A percentile compares a stretch with the other conserved stretches of the same genome.
Conservation (phyloP, 2,797 vertebrate species). For the Poecilia wingei region DNA sequence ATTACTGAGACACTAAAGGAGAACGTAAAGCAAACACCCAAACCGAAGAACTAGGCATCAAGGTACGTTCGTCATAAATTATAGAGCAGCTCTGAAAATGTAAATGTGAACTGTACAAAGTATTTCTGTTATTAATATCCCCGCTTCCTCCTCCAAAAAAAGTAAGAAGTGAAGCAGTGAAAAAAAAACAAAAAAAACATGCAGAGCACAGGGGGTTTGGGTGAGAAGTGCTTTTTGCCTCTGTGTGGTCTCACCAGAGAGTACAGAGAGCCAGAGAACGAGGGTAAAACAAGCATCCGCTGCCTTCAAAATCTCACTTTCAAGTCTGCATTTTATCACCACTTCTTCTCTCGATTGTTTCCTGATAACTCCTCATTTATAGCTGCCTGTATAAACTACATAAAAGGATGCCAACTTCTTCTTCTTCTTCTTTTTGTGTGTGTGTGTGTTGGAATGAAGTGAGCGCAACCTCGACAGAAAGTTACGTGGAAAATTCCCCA, state of each 20-base stretch:
- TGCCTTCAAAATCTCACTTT: constrained; percentile 49
- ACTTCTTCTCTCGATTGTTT: constrained; percentile 19
- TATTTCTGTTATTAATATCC: constrained; percentile 49
- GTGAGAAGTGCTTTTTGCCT: constrained; percentile 36
- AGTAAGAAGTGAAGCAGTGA: constrained; percentile 38
- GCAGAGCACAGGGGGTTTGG: constrained; percentile 36
- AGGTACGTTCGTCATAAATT: constrained; percentile 65
- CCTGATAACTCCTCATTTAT: constrained; percentile 54
- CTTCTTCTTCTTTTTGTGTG: constrained; percentile 1
- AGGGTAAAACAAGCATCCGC: constrained; percentile 52
- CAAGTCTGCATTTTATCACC: constrained; percentile 39
- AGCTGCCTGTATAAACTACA: constrained; percentile 32
- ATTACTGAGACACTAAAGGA: background rate
- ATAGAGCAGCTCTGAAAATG: constrained; percentile 60
- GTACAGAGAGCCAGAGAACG: constrained; percentile 42
- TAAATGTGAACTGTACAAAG: constrained; percentile 52
- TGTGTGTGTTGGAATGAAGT: constrained; percentile 39
- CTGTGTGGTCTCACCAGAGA: constrained; percentile 46
- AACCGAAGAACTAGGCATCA: constrained; percentile 6
- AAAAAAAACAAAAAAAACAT: constrained; percentile 31
- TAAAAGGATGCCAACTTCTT: constrained; percentile 51
- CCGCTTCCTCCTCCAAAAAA: constrained; percentile 26
- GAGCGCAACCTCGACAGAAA: constrained; percentile 42
- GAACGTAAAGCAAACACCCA: background rate
- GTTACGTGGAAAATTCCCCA: constrained; percentile 60